Evolutionary conservation across 2,113 vertebrate genomes (phyloP).

Genomic region (Misgurnus mizolepis): DNA sequence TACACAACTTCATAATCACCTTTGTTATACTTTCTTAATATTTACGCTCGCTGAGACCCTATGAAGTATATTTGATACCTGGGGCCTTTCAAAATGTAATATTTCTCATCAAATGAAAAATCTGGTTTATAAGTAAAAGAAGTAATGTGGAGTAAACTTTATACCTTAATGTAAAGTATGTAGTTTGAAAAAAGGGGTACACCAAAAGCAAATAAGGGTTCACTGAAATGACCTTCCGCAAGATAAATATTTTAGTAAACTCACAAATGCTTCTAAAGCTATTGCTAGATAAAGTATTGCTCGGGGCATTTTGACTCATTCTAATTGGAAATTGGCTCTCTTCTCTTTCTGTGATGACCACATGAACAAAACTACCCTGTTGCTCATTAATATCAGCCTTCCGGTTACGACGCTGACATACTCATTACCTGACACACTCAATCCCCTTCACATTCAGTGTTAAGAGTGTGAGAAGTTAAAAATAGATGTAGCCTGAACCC

Average conservation of each 20-base stretch:
- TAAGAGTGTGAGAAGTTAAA: slow-evolving; percentile 9
- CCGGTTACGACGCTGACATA: slow-evolving; percentile 6
- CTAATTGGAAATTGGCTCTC: slow-evolving; percentile 29
- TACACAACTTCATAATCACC: too few relatives aligned
- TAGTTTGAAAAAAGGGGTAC: too few relatives aligned
- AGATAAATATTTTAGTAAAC: background rate
- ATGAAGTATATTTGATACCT: too few relatives aligned
- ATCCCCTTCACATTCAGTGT: slow-evolving; percentile 9
- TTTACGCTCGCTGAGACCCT: too few relatives aligned
- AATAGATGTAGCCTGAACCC: slow-evolving; percentile 24
- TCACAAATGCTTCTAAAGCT: background rate
- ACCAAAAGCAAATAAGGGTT: background rate
- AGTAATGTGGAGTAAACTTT: too few relatives aligned
- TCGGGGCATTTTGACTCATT: slow-evolving; percentile 13
- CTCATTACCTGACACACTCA: slow-evolving; percentile 33
- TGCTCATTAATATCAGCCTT: slow-evolving; percentile 33
- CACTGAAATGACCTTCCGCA: background rate
- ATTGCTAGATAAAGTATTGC: background rate
- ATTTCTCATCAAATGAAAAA: too few relatives aligned
- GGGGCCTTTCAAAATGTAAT: too few relatives aligned
- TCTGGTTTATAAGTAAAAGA: too few relatives aligned
- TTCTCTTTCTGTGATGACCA: slow-evolving; percentile 7
- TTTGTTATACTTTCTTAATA: too few relatives aligned
- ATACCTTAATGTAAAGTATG: too few relatives aligned
- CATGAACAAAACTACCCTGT: slow-evolving; percentile 18